Evolutionary conservation across 2,797 vertebrate species (phyloP).

Genomic region (Otolemur crassicaudatus): DNA sequence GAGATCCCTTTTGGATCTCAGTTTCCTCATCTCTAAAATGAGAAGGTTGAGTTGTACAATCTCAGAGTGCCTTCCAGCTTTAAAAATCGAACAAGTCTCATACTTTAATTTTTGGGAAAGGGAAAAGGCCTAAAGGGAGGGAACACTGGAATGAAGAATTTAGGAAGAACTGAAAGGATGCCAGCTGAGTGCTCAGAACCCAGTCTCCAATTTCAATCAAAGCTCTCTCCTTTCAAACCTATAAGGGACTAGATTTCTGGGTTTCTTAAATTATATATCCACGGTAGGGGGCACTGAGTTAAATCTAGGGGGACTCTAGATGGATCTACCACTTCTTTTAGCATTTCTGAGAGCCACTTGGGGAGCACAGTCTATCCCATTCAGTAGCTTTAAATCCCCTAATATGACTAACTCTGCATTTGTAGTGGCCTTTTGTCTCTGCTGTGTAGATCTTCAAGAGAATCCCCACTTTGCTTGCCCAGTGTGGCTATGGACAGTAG

Average conservation of each 20-base stretch:
- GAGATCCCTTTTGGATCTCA: constrained; percentile 22
- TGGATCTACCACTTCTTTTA: background rate
- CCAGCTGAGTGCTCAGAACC: background rate
- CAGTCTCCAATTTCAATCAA: constrained; percentile 1
- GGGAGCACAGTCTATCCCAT: constrained; percentile 40
- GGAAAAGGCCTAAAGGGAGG: constrained; percentile 5
- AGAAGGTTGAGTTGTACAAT: constrained; percentile 30
- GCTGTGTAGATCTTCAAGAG: constrained; percentile 8
- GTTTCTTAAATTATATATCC: constrained; percentile 21
- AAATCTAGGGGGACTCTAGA: background rate
- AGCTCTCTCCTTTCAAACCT: constrained; percentile 51
- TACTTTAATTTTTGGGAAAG: constrained; percentile 51
- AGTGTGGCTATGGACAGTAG: constrained; percentile 20
- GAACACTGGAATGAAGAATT: background rate
- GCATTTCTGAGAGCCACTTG: constrained; percentile 42
- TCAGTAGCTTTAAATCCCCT: constrained; percentile 65
- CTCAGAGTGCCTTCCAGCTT: constrained; percentile 17
- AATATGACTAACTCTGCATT: constrained; percentile 79
- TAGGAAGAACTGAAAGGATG: constrained; percentile 39
- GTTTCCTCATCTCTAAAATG: constrained; percentile 59
- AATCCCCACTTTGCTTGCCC: constrained; percentile 59
- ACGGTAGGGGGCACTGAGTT: constrained; percentile 1
- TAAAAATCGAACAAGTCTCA: constrained; percentile 30
- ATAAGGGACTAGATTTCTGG: constrained; percentile 45
- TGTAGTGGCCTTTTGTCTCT: constrained; percentile 42